Evolutionary conservation across 2,888 invertebrate species (phyloP).

Genomic region (Plebejus argus): DNA sequence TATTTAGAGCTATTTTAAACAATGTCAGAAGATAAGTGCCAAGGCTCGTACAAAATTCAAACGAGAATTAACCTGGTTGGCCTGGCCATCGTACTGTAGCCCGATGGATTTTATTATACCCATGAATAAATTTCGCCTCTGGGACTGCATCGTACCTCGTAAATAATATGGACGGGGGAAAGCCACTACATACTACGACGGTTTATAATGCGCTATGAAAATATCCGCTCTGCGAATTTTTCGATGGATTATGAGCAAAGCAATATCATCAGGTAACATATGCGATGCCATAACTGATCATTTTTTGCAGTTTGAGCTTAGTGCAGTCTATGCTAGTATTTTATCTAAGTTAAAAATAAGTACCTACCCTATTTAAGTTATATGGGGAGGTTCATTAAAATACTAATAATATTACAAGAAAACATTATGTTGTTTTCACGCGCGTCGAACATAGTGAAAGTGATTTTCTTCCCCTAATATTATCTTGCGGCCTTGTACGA

Average conservation of each 20-base stretch:
- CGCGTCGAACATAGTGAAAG: not conserved
- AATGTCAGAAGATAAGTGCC: constrained; percentile 41
- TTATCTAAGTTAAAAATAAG: not conserved
- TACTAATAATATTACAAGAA: not conserved
- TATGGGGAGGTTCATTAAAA: not conserved
- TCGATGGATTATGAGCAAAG: constrained; percentile 51
- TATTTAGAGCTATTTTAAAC: constrained; percentile 18
- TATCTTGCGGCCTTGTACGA: not conserved
- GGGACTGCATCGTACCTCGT: constrained; percentile 60
- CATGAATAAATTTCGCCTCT: constrained; percentile 73
- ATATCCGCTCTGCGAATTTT: constrained; percentile 45
- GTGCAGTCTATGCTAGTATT: not conserved
- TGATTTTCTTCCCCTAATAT: not conserved
- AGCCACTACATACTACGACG: constrained; percentile 58
- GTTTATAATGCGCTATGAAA: constrained; percentile 52
- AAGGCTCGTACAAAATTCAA: constrained; percentile 56
- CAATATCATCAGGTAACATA: constrained; percentile 40
- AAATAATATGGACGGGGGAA: constrained; percentile 66
- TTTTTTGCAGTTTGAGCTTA: not conserved
- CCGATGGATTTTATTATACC: constrained; percentile 74
- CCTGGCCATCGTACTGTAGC: constrained; percentile 51
- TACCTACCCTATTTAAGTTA: no score
- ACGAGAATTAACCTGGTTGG: constrained; percentile 63
- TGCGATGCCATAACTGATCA: not conserved
- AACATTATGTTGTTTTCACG: not conserved